These are phyloP conservation scores for Tridacna crocea DNA, from an alignment of 2,888 invertebrate genomes.

Conservation along the genomic window DNA sequence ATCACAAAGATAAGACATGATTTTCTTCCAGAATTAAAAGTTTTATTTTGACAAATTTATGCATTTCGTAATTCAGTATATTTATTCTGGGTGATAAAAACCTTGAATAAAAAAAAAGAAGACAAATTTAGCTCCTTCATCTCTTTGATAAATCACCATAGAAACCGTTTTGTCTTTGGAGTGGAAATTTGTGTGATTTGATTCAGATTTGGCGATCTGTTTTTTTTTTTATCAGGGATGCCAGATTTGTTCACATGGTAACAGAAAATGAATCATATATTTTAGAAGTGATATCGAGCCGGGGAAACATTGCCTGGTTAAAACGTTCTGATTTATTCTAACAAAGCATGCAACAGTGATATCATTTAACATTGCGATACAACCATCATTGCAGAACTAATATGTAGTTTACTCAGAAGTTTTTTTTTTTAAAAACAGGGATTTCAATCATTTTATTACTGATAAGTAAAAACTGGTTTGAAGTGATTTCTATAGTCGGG, in stretches of 20 bases:
- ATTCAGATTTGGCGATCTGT: constrained; percentile 15
- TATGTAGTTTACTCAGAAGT: too few species aligned
- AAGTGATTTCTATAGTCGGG: too few species aligned
- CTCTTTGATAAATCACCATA: constrained; percentile 13
- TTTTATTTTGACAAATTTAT: constrained; percentile 24
- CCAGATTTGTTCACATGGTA: constrained; percentile 23
- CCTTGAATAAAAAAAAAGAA: neutral
- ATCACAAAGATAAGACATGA: constrained; percentile 33
- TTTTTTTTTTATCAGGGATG: constrained; percentile 15
- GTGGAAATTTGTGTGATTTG: constrained; percentile 6
- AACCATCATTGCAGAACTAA: too few species aligned
- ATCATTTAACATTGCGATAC: too few species aligned
- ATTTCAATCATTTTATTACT: too few species aligned
- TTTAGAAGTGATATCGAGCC: neutral
- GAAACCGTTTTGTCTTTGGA: constrained; percentile 12
- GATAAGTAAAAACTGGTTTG: too few species aligned
- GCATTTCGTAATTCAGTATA: constrained; percentile 19
- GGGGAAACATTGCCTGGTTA: too few species aligned
- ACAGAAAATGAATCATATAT: constrained; percentile 9
- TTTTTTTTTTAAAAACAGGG: too few species aligned
- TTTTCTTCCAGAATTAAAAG: constrained; percentile 24
- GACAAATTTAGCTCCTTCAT: constrained; percentile 10
- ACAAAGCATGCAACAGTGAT: too few species aligned
- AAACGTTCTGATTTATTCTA: too few species aligned
- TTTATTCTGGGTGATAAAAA: constrained; percentile 21